A percentile compares a stretch with the other conserved stretches of the same genome.
These are phyloP conservation scores for Lichenostomus cassidix DNA, from an alignment of 2,113 vertebrate species.

Conservation along the genomic window DNA sequence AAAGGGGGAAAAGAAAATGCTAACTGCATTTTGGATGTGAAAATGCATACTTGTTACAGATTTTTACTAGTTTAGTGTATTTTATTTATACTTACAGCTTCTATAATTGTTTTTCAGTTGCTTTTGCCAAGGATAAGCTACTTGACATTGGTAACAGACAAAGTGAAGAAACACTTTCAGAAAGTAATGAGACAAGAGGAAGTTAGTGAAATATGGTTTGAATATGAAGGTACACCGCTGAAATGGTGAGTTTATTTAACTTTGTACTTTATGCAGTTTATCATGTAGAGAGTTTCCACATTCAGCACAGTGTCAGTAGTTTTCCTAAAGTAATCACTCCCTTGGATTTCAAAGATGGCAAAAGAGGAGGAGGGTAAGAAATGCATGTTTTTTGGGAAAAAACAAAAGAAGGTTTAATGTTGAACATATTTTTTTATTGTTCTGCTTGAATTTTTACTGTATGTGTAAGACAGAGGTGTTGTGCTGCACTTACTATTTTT, in stretches of 20 bases:
- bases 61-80: neutral
- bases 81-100: neutral
- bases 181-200: slow-evolving; percentile 94
- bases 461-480: neutral
- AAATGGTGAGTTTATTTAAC: slow-evolving; percentile 87
- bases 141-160: slow-evolving; percentile 95
- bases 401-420: neutral
- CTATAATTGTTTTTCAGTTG: slow-evolving; percentile 78
- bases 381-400: neutral
- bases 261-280: neutral
- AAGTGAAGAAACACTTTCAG: slow-evolving; percentile 98
- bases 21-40: neutral
- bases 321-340: neutral
- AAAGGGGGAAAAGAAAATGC: neutral
- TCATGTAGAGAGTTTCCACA: neutral
- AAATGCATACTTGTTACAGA: neutral
- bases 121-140: slow-evolving; percentile 97
- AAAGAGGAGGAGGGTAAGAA: neutral
- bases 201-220: slow-evolving; percentile 96
- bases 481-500: neutral
- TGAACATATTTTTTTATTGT: neutral
- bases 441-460: neutral
- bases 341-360: neutral
- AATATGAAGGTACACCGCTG: slow-evolving; percentile 93
- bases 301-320: neutral